Evolutionary conservation across 2,888 invertebrate genomes (phyloP), one percentile per base, ranked within the genome.

Genomic region (Mythimna ferrago): DNA sequence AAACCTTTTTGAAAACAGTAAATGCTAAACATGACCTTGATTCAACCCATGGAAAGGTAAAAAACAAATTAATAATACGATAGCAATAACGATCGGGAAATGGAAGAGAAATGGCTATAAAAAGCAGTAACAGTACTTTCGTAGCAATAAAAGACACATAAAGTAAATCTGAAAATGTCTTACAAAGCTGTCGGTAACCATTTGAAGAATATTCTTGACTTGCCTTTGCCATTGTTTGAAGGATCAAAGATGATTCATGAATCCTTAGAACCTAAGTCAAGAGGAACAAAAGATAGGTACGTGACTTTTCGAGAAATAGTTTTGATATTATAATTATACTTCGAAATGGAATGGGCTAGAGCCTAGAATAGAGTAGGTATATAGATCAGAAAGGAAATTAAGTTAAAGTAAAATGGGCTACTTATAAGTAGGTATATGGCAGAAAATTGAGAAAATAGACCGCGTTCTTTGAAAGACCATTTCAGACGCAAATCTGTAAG

Each of bases 191-290:
- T 66, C 48, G 19, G 4, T 2, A 58, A 54, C 19, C 14, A 38
- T 68, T 63, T 41, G 14, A 26, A n/a, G 10, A 65, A 71, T 41
- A 53, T 32, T 44, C 65, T 72, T 82, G 53, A 66, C 21, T 35
- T 57, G 56, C 38, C 19, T 62, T 16, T 5, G 16, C 35, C 32
- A 44, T 79, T 68, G 65, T 56, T 54, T 66, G 58, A 72, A 54
- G 41, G 60, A 38, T 68, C 19, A 58, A n/a, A 32, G 38, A 58
- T 60, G 80, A 79, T 66, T 68, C 57, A 78, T 62, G 66, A 57
- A 65, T 82, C 41, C 41, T 51, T 57, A 21, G 10, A 11, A 10
- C 32, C 57, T 78, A 2, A 32, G 26, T 78, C 64, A 82, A 53
- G 16, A 51, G 21, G 48, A 41, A 68, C 78, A 62, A 77, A 69